Evolutionary conservation across 2,113 vertebrate genomes (phyloP), one percentile per base, ranked within the genome.

Genomic region (Paramormyrops kingsleyae): DNA sequence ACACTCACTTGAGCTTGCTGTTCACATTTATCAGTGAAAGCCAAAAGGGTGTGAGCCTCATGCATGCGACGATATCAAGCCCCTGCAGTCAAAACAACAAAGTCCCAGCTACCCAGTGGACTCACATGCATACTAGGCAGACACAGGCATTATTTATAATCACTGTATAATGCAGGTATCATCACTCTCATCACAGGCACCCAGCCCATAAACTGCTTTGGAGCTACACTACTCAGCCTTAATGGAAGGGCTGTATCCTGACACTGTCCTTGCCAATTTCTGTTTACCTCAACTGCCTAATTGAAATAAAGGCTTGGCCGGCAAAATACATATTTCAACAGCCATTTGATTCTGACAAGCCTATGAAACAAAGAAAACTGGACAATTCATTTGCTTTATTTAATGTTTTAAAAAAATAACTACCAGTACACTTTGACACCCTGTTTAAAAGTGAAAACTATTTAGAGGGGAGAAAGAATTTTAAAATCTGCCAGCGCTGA

Each of bases 261-360:
- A 24, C 13, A 42, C 35, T 44, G 42, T n/a, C 21, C 2, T 52
- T 27, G 49, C 5, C 17, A 10, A 8, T 50, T 35, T 74, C 12
- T 39, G 74, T 80, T 35, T 80, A 80, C 35, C 74, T 42, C 62
- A 31, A 27, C 84, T 39, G 59, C 90, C 89, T 91, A 91, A 77
- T 49, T 90, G 44, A 92, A 91, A 31, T 70, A 31, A 70, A 70
- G 62, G 62, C 9, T 70, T 66, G 8, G 59, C n/a, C 1, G 10
- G 74, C 15, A 42, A 80, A 80, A 80, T 42, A 80, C 1, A 5
- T 4, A 39, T 39, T 6, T 77, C 5, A 39, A 19, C 74, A 80
- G 74, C 15, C 70, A 39, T 77, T 35, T 39, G 70, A 39, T 39
- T 35, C 5, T 77, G 9, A 4, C 35, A 42, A 19, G 74, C 31